Evolutionary conservation across 2,797 vertebrate genomes (phyloP).

Genomic region (Hydrolagus colliei): DNA sequence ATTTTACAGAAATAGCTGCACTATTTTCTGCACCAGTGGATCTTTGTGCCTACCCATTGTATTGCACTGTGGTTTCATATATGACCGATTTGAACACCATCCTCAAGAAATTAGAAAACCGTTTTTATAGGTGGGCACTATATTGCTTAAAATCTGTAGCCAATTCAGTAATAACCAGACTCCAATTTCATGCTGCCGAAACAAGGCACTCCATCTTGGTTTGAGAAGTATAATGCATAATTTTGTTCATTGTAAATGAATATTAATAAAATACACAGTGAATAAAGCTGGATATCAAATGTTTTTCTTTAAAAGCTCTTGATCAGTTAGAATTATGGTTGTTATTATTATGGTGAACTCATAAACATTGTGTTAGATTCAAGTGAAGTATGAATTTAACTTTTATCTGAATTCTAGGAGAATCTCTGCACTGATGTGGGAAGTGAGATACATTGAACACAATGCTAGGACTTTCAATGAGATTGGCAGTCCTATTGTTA

Average conservation of each 20-base stretch:
- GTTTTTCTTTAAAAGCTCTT: too few species aligned
- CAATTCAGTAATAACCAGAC: too few species aligned
- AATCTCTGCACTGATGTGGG: constrained; percentile 97
- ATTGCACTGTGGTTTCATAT: constrained; percentile 92
- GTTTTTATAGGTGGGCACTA: constrained; percentile 78
- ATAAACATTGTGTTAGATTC: not conserved
- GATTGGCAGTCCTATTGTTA: constrained; percentile 91
- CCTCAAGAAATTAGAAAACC: constrained; percentile 84
- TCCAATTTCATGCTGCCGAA: not conserved
- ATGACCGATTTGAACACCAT: constrained; percentile 90
- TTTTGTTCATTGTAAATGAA: not conserved
- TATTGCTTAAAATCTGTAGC: too few species aligned
- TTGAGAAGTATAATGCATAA: not conserved
- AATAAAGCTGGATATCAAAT: not conserved
- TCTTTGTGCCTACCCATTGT: constrained; percentile 86
- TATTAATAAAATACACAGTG: not conserved
- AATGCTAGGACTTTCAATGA: constrained; percentile 97
- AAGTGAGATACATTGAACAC: constrained; percentile 95
- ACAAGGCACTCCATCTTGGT: not conserved
- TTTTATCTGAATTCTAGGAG: constrained; percentile 57
- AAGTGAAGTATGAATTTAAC: not conserved
- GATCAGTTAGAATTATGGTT: not conserved
- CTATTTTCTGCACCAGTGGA: constrained; percentile 83
- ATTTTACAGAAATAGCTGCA: constrained; percentile 77
- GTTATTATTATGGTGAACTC: not conserved